phyloP scores from a whole-genome alignment of 2,888 invertebrate species.

The Erebia palarica region DNA sequence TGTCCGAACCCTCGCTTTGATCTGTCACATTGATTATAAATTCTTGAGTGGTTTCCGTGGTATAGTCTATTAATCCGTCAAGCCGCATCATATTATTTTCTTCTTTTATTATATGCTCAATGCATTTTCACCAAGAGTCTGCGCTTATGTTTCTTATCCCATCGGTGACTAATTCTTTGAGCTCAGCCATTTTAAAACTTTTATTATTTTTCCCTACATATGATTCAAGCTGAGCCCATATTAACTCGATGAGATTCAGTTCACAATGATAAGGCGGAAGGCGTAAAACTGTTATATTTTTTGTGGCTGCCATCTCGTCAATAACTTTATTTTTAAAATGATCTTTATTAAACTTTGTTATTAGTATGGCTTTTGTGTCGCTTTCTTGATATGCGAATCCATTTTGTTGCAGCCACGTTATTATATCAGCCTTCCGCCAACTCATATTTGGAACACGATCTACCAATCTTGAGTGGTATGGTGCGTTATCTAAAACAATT shows the following conservation, averaged over 20 bases:
- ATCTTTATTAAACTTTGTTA: too few relatives aligned
- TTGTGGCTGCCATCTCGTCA: too few relatives aligned
- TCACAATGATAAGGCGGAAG: constrained; percentile 2
- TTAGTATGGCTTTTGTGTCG: too few relatives aligned
- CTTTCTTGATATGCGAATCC: too few relatives aligned
- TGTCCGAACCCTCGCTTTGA: neutral
- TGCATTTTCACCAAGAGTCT: neutral
- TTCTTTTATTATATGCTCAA: neutral
- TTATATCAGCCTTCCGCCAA: constrained; percentile 1
- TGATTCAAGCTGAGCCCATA: constrained; percentile 6
- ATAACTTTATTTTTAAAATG: too few relatives aligned
- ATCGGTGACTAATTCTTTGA: neutral
- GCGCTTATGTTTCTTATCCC: neutral
- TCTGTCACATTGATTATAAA: neutral
- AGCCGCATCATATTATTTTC: neutral
- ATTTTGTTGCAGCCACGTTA: too few relatives aligned
- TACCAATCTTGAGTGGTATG: too few relatives aligned
- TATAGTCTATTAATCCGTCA: neutral
- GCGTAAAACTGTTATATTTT: neutral
- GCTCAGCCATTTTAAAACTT: constrained; percentile 6
- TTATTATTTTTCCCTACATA: constrained; percentile 2
- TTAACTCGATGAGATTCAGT: constrained; percentile 1
- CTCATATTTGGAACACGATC: neutral
- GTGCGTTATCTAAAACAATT: too few relatives aligned
- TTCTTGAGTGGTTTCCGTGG: neutral